Base-by-base conservation (phyloP, 2,797 vertebrate genomes). In the Hipposideros larvatus region DNA sequence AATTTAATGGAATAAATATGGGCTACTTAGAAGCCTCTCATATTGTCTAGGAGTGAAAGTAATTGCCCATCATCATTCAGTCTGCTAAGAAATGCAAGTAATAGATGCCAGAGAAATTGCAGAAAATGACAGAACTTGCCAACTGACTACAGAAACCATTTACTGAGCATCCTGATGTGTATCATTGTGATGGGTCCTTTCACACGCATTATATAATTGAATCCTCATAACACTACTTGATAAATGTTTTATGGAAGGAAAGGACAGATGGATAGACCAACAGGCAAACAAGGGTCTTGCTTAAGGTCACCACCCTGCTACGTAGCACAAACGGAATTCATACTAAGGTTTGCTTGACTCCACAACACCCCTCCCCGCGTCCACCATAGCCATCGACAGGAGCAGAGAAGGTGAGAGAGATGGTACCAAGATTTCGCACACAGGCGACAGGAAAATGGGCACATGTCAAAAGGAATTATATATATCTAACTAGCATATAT, bases 81-180 rank as follows among this genome's bases (percentile, higher is more conserved):
- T 18, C 9, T 15, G 24, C 92, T 19, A 53, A 89, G 43, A 91
- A 51, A 68, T 0, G 57, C 24, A 59, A 61, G 65, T 11, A 37
- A 28, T 5, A 55, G 28, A 70, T 4, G n/a, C 51, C 55, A 51
- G 46, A 41, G 73, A 61, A 63, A 28, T 0, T 41, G 18, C 16
- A 41, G 24, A 66, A 86, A 73, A 59, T 31, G 34, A 43, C 6
- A 1, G 34, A 22, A 68, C 83, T 41, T 61, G 79, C 22, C 18
- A 19, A 61, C 1, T 21, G 82, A 73, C 77, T 66, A 22, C 31
- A 80, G 57, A 14, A 10, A 1, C 24, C 63, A 19, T n/a, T 8
- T 28, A 11, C 4, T 22, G 19, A 68, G 53, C 9, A 7, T 21
- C 34, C 24, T 70, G 7, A 1, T 41, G 0, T 0, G 2, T 7